Base-by-base conservation (phyloP, 2,888 invertebrate genomes). In the Trissolcus brochymenae region DNA sequence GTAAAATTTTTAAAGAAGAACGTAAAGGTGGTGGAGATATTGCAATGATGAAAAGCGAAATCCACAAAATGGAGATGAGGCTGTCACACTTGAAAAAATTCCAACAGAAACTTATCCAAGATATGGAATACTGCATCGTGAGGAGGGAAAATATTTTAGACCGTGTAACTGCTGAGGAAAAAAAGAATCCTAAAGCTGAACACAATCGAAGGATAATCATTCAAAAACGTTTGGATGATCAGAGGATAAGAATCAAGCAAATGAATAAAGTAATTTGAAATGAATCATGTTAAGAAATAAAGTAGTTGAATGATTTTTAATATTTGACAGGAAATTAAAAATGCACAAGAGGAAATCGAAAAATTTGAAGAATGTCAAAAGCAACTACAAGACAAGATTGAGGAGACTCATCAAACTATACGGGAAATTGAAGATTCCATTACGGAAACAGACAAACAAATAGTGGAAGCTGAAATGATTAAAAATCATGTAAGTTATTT, bases 21-120 rank as follows among this genome's bases (percentile, higher is more conserved):
- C 91, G 92, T 68, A 91, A 92, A 0, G 89, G 91, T 1, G 92
- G 91, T 4, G 94, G 95, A 1, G 95, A 95, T 87, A 91, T 95
- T 17, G 93, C 93, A 0, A 91, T 91, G 40, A 95, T 96, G 95
- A 94, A 92, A 85, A 91, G 90, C 46, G 96, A 96, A 90, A 95
- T 96, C 84, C 95, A 95, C 82, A 91, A 94, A 81, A 96, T 96
- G 96, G 93, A 94, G 89, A 94, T 95, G 86, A 90, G 88, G 7
- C 76, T 88, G 17, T 85, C 84, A 3, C 91, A 92, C 79, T 81
- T 93, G 68, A 90, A 88, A 76, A 91, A 90, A 81, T 91, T 90
- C 1, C 92, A 93, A 81, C 92, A 92, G 65, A 92, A 91, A 80
- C 85, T 93, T 49, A 90, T 93, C 43, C 90, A 90, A 55, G 94